phyloP scores from a whole-genome alignment of 2,113 vertebrate species.

The Mionectes macconnelli region DNA sequence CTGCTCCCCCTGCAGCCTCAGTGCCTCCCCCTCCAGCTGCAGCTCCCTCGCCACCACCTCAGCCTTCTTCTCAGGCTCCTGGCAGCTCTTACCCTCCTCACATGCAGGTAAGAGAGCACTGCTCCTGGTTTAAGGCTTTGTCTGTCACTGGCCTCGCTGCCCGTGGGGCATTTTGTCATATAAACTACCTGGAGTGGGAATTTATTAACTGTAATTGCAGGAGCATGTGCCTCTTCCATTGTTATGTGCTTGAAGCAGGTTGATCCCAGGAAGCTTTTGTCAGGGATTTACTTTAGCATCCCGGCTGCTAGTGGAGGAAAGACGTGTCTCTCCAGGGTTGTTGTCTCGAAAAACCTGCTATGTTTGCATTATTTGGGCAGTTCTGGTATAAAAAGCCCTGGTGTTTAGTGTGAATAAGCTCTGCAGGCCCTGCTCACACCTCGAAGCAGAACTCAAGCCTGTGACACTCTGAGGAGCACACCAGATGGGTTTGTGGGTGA shows the following conservation, averaged over 20 bases:
- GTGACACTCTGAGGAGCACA: background rate
- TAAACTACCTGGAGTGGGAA: background rate
- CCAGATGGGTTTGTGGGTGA: background rate
- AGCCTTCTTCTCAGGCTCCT: constrained; percentile 80
- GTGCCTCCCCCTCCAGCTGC: constrained; percentile 66
- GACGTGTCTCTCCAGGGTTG: background rate
- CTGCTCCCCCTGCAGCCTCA: constrained; percentile 69
- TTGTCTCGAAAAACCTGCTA: background rate
- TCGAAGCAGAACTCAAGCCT: background rate
- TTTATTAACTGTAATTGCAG: background rate
- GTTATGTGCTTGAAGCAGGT: background rate
- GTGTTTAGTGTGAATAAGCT: background rate
- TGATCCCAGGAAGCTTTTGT: background rate
- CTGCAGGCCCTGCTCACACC: background rate
- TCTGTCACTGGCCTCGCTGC: background rate
- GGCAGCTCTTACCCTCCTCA: constrained; percentile 94
- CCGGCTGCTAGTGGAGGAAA: background rate
- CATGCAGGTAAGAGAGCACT: constrained; percentile 82
- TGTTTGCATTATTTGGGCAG: background rate
- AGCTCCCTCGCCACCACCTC: constrained; percentile 61
- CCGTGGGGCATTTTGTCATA: background rate
- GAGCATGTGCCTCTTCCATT: background rate
- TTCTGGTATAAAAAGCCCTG: background rate
- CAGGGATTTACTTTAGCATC: background rate
- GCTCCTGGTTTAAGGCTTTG: background rate